A percentile compares a stretch with the other conserved stretches of the same genome.
These are phyloP conservation scores for Panagrolaimus sp. DNA, from an alignment of 1,140 invertebrate species.

Conservation along the genomic window DNA sequence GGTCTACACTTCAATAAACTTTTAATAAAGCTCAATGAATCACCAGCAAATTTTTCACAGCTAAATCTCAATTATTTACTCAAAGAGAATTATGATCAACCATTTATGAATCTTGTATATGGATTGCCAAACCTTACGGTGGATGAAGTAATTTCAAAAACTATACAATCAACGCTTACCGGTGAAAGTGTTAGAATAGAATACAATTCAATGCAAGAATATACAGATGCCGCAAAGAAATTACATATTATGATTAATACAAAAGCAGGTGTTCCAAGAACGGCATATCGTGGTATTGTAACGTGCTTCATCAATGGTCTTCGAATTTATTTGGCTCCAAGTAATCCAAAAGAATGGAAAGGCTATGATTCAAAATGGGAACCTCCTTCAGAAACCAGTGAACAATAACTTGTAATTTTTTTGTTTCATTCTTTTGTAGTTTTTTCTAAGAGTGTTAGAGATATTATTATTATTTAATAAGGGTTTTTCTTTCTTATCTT, in stretches of 20 bases:
- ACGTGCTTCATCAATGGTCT: conserved; percentile 75
- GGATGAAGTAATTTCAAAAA: conserved; percentile 24
- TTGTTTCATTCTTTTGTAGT: too few species aligned
- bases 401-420: too few species aligned
- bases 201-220: conserved; percentile 32
- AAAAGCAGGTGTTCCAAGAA: conserved; percentile 83
- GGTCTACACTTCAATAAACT: conserved; percentile 94
- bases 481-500: too few species aligned
- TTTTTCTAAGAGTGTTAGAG: too few species aligned
- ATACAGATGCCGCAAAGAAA: conserved; percentile 29
- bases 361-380: conserved; percentile 85
- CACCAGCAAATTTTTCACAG: conserved; percentile 80
- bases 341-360: conserved; percentile 66
- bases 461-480: too few species aligned
- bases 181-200: conserved; percentile 29
- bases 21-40: conserved; percentile 84
- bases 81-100: conserved; percentile 84
- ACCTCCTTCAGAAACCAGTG: conserved; percentile 24
- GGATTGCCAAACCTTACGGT: conserved; percentile 17
- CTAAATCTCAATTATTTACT: conserved; percentile 82
- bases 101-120: conserved; percentile 73
- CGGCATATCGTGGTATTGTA: conserved; percentile 84
- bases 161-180: not conserved
- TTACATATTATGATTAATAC: conserved; percentile 41
- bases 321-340: conserved; percentile 78